Evolutionary conservation across 1,140 invertebrate species (phyloP), one percentile per base, ranked within the genome.

Genomic region (Pygmarrhopalites habei): DNA sequence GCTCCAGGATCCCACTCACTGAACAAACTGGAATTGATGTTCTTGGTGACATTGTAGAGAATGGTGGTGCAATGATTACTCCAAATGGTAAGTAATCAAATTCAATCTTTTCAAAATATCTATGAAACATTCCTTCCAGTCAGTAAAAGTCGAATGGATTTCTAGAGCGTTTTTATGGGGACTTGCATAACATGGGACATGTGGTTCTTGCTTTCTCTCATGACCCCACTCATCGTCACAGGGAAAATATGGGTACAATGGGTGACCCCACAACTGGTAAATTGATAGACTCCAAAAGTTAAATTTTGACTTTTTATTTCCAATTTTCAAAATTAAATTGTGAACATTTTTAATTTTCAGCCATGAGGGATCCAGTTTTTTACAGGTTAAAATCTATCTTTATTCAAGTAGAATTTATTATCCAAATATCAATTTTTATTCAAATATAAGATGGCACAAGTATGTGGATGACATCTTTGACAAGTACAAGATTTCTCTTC

Each of bases 381-480:
- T 92, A 90, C 75, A 82, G 86, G 72, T n/a, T n/a, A n/a, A n/a
- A n/a, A n/a, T n/a, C n/a, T n/a, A n/a, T n/a, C n/a, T n/a, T n/a
- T n/a, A n/a, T n/a, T n/a, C n/a, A n/a, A n/a, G n/a, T n/a, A n/a
- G n/a, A n/a, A n/a, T n/a, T n/a, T n/a, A n/a, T n/a, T n/a, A n/a
- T n/a, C n/a, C n/a, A n/a, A n/a, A n/a, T n/a, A n/a, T n/a, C n/a
- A n/a, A n/a, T n/a, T n/a, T n/a, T n/a, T n/a, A n/a, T n/a, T n/a
- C n/a, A n/a, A n/a, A n/a, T n/a, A n/a, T n/a, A n/a, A n/a, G n/a
- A n/a, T 90, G 85, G 85, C 90, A 92, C 69, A 83, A 84, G 2
- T 86, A 84, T 68, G 79, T 92, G 23, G 87, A 92, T 70, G 82
- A 89, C 56, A 77, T 92, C 4, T 91, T 92, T 78, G 78, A 83